phyloP scores from a whole-genome alignment of 2,113 vertebrate species.

The Dicentrarchus labrax region DNA sequence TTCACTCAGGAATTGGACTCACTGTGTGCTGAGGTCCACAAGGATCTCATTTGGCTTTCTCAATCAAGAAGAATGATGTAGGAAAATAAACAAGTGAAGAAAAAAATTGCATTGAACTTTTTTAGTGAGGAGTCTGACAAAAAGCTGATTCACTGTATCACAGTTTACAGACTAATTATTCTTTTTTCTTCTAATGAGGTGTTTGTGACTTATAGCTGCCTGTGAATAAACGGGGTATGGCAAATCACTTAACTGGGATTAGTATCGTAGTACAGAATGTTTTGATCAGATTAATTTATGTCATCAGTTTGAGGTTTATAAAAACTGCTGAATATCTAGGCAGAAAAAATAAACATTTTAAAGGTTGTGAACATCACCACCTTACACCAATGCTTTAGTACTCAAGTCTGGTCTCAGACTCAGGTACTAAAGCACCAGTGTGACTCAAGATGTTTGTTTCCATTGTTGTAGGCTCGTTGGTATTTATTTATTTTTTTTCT shows the following conservation, averaged over 20 bases:
- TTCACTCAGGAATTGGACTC: neutral
- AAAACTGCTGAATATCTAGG: neutral
- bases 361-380: neutral
- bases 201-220: neutral
- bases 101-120: neutral
- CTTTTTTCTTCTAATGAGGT: neutral
- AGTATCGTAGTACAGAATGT: neutral
- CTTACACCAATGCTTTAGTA: neutral
- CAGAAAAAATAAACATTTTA: neutral
- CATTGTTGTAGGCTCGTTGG: too few species aligned
- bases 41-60: slow-evolving; percentile 21
- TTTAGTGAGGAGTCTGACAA: neutral
- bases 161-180: neutral
- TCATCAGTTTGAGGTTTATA: neutral
- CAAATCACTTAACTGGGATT: neutral
- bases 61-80: neutral
- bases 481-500: too few species aligned
- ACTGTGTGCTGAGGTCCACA: neutral
- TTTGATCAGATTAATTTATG: neutral
- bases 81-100: slow-evolving; percentile 14
- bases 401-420: too few species aligned
- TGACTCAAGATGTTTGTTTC: too few species aligned
- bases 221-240: neutral
- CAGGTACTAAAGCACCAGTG: too few species aligned
- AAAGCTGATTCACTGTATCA: neutral